phyloP scores from a whole-genome alignment of 2,113 vertebrate species.

The chimpanzee (Pan troglodytes) region DNA sequence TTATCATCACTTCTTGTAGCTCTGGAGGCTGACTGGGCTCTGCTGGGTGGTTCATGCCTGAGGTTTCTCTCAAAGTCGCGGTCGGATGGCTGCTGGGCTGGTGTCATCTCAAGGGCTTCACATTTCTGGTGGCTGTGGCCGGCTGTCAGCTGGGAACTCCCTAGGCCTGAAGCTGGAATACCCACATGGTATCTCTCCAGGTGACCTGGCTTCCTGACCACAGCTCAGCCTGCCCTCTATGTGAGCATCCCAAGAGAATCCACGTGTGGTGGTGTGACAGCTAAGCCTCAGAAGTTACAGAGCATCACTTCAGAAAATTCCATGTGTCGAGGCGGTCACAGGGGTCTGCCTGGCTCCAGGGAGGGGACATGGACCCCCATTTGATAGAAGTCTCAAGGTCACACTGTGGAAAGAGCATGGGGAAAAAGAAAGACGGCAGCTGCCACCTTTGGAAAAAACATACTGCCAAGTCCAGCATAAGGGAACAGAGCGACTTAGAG shows the following conservation, averaged over 20 bases:
- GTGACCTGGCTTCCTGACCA: neutral
- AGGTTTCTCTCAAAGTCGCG: fast-evolving
- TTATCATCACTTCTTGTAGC: fast-evolving
- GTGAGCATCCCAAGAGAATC: neutral
- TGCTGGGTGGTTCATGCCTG: fast-evolving
- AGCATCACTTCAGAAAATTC: neutral
- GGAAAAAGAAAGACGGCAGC: fast-evolving
- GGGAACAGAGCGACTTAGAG: neutral
- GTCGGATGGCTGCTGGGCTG: too few species aligned
- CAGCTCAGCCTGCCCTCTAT: neutral
- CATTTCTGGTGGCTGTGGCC: neutral
- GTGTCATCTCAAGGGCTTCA: neutral
- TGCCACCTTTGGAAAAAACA: neutral
- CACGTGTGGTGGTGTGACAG: fast-evolving
- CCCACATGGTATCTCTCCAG: neutral
- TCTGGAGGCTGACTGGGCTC: neutral
- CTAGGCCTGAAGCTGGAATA: neutral
- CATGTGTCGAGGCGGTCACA: too few species aligned
- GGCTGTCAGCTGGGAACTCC: neutral
- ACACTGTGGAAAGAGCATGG: neutral
- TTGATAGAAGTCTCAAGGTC: neutral
- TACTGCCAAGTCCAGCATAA: neutral
- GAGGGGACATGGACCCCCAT: neutral
- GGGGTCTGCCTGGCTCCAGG: neutral
- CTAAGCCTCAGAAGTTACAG: neutral